A percentile compares a stretch with the other conserved stretches of the same genome.
Conservation (phyloP, 2,113 vertebrate genomes). For the Struthidea cinerea region DNA sequence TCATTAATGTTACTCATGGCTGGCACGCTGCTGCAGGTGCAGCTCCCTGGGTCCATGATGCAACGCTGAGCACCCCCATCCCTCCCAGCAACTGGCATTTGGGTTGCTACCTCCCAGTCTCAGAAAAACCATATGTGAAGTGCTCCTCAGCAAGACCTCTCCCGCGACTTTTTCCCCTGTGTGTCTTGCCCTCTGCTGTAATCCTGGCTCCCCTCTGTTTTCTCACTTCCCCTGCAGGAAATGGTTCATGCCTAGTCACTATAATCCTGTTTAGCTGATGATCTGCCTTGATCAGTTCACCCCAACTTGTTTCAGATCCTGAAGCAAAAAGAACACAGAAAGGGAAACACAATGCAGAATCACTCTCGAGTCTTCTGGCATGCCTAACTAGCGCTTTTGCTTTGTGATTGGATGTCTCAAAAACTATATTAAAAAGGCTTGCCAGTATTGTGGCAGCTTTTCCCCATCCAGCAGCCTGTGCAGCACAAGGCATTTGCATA, state of each 20-base stretch:
- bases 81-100: not conserved
- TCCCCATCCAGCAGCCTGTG: not conserved
- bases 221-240: not conserved
- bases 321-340: not conserved
- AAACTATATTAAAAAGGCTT: not conserved
- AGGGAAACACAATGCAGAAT: not conserved
- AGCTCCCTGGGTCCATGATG: not conserved
- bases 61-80: not conserved
- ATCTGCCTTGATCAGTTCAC: not conserved
- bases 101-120: not conserved
- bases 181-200: not conserved
- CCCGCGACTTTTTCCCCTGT: not conserved
- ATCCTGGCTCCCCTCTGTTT: not conserved
- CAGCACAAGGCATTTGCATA: not conserved
- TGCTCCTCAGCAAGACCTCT: not conserved
- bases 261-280: not conserved
- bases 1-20: not conserved
- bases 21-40: conserved; percentile 43
- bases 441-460: not conserved
- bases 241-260: not conserved
- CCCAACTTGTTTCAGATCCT: not conserved
- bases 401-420: not conserved
- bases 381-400: not conserved
- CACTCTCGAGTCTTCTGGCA: not conserved
- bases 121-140: not conserved